Evolutionary conservation across 2,113 vertebrate genomes (phyloP).

Genomic region (Myrmecobius fasciatus): DNA sequence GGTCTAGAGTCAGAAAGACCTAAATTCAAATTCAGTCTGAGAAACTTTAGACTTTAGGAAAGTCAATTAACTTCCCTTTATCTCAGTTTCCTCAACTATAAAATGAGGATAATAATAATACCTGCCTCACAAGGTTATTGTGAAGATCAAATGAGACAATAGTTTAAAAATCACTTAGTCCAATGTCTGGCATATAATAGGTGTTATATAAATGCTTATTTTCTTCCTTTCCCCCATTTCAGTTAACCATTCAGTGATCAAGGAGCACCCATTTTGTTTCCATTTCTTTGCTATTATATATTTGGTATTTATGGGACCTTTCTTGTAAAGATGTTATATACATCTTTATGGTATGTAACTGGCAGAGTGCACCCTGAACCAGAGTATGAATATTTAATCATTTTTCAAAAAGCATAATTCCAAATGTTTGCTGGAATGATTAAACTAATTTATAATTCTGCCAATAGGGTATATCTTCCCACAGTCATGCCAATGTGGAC

Average conservation of each 20-base stretch:
- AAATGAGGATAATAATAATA: conserved; percentile 8
- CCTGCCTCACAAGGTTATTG: neutral
- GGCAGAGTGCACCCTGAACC: neutral
- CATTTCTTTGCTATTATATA: neutral
- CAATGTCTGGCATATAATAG: neutral
- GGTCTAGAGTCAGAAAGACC: neutral
- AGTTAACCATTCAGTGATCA: neutral
- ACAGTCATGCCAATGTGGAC: neutral
- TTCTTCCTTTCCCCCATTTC: neutral
- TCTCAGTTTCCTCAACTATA: conserved; percentile 1
- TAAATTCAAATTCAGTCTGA: neutral
- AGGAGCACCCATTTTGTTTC: neutral
- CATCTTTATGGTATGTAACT: neutral
- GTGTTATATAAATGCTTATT: neutral
- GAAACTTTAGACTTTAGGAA: neutral
- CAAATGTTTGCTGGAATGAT: neutral
- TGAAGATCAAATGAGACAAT: neutral
- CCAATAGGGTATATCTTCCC: neutral
- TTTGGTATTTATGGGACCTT: neutral
- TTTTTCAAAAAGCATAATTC: neutral
- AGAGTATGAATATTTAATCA: neutral
- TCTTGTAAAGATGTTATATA: neutral
- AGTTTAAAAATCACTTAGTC: neutral
- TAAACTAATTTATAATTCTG: neutral
- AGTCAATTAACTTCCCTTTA: neutral